These are phyloP conservation scores for Okamejei kenojei DNA, from an alignment of 2,797 vertebrate species.

Conservation along the genomic window DNA sequence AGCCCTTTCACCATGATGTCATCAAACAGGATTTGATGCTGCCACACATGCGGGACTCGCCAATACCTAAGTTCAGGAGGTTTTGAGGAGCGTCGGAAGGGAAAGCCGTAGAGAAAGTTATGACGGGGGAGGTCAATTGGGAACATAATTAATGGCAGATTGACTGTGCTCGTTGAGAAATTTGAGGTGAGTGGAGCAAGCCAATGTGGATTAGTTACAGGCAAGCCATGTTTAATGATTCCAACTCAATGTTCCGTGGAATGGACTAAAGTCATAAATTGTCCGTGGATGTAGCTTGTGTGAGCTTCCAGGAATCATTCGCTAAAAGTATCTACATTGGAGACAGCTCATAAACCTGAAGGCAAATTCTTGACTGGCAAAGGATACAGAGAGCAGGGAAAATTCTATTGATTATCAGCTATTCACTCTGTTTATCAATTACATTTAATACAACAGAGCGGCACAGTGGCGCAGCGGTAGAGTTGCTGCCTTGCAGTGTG, in stretches of 20 bases:
- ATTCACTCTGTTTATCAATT: neutral
- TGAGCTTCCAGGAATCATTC: neutral
- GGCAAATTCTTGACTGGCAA: neutral
- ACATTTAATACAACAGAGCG: neutral
- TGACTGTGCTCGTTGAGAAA: neutral
- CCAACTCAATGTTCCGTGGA: neutral
- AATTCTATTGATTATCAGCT: neutral
- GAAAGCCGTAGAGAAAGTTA: neutral
- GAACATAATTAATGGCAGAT: neutral
- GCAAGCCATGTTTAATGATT: neutral
- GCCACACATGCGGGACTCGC: neutral
- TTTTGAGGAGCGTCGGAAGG: neutral
- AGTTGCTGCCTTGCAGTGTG: no score
- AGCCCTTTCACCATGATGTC: neutral
- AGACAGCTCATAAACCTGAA: neutral
- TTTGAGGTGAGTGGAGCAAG: neutral
- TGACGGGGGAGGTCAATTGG: neutral
- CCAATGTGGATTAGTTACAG: neutral
- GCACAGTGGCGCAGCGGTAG: no score
- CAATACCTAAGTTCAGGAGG: neutral
- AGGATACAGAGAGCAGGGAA: neutral
- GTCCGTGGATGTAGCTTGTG: neutral
- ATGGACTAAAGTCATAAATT: neutral
- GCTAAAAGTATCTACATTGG: neutral
- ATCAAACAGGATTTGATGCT: neutral